Evolutionary conservation across 1,140 invertebrate species (phyloP), one percentile per base, ranked within the genome.

Genomic region (Doryteuthis pealeii): DNA sequence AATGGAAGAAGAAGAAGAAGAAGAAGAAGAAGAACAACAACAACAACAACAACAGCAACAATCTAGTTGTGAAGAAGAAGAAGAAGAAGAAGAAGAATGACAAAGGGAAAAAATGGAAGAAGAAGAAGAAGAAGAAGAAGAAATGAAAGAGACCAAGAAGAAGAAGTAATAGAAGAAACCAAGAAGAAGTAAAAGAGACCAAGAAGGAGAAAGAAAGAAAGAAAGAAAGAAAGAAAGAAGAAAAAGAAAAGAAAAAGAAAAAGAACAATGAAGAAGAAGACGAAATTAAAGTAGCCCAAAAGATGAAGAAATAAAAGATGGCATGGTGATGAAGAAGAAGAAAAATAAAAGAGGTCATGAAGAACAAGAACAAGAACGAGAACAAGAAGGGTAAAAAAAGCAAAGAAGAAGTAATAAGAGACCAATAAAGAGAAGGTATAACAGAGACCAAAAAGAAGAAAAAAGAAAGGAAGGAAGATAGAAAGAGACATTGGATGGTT

Each of bases 41-140:
- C n/a, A n/a, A n/a, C n/a, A n/a, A n/a, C n/a, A n/a, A n/a, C n/a
- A n/a, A n/a, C n/a, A n/a, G n/a, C n/a, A n/a, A n/a, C 1, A 22
- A 49, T 49, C 22, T 49, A 22, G 12, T 49, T 49, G 12, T 1
- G 45, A 49, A 49, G 45, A 49, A 49, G 1, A 0, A 1, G 45
- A 1, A 49, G 45, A 49, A 49, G 45, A 49, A 10, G 45, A 49
- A 49, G 45, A 49, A 49, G 45, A 49, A 49, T 8, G 22, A 49
- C 8, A 49, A 49, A 22, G 45, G 22, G 45, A 49, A 49, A 22
- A 49, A 49, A 22, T 8, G 22, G 45, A 49, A 49, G 45, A 49
- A 49, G 45, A 49, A 49, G 45, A 49, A 49, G 45, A 49, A 49
- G 45, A 49, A 49, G 45, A 49, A 49, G 45, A 49, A 49, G 45